Conservation (phyloP, 2,797 vertebrate species). For the Clarias pachynema region DNA sequence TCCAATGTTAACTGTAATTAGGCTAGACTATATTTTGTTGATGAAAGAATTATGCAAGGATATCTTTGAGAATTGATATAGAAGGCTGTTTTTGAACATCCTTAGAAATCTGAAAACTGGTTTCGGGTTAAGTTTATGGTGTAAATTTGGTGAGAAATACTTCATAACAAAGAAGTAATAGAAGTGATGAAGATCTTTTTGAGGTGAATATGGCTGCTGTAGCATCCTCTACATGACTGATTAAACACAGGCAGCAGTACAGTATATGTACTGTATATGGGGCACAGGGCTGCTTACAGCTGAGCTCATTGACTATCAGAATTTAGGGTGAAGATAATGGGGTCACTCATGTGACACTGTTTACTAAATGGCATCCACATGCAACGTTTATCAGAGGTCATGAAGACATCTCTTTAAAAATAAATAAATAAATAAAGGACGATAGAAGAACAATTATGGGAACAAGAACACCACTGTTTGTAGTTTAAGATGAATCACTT, state of each 20-base stretch:
- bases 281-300: not conserved
- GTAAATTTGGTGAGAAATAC: too few species aligned
- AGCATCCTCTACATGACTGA: not conserved
- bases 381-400: not conserved
- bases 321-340: not conserved
- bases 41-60: not conserved
- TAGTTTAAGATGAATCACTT: not conserved
- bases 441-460: not conserved
- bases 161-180: too few species aligned
- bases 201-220: not conserved
- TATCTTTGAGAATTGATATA: not conserved
- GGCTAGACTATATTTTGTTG: not conserved
- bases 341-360: not conserved
- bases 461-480: not conserved
- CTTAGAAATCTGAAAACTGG: not conserved
- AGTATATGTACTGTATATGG: too few species aligned
- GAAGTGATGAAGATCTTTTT: not conserved
- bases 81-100: not conserved
- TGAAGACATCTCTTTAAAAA: not conserved
- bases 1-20: not conserved
- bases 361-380: not conserved
- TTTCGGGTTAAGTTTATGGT: not conserved
- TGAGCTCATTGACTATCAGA: not conserved
- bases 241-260: slow-evolving; percentile 1
- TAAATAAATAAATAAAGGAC: not conserved